Evolutionary conservation across 2,888 invertebrate species (phyloP), one percentile per base, ranked within the genome.

Genomic region (Toxonevra muliebris): DNA sequence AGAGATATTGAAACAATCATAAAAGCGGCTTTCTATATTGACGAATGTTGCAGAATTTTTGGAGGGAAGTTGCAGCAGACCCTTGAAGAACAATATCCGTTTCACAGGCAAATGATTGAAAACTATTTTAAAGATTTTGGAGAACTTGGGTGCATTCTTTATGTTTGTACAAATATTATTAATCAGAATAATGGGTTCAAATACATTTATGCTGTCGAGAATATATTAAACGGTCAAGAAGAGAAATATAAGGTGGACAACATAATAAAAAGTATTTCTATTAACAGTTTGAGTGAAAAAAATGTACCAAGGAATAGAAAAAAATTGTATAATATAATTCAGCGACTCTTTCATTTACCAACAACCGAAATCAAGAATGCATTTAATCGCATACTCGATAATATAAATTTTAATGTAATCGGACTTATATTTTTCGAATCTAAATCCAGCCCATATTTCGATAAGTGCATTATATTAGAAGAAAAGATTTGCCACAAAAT

Each of bases 401-500:
- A 15, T 40, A 17, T 53, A 42, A 53, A 53, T 40, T 66, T 66
- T 45, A 53, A 55, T 4, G 3, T 61, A 13, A 43, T 66, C 30
- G 66, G 66, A 1, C 45, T 50, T 17, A 61, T 66, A 40, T 66
- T 66, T 60, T 61, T 66, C 12, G 66, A 66, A 19, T 11, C 45
- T 0, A 5, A 17, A 15, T 15, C 17, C 12, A 66, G 48, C 12
- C 13, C 54, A 30, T 52, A 53, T 61, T 40, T 45, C n/a, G 54
- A 42, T 13, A 66, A 66, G 48, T 66, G 54, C 54, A 55, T 45
- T 12, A 40, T 66, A 53, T 45, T 66, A 17, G 66, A 54, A 15
- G 12, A 66, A 53, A 66, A 66, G 55, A 53, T 66, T n/a, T 66
- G 66, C 17, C 30, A 45, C 7, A 60, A 61, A 60, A 54, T 66